phyloP scores from a whole-genome alignment of 2,888 invertebrate genomes.

The Eretmocerus hayati region DNA sequence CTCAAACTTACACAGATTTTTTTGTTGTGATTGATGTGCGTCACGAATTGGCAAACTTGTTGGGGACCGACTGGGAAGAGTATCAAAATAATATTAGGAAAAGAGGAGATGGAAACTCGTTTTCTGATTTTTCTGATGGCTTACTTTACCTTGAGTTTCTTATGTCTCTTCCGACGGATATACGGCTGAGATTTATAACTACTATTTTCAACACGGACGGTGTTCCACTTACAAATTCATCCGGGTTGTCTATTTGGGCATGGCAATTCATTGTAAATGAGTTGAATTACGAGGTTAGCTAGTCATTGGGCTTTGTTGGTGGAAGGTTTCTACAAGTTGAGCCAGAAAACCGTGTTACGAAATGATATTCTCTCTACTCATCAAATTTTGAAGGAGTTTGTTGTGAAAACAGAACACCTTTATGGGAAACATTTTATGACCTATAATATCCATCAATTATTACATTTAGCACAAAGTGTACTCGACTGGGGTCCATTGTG shows the following conservation, averaged over 20 bases:
- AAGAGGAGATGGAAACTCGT: not conserved
- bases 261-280: not conserved
- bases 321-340: too few species aligned
- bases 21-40: not conserved
- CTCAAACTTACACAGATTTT: not conserved
- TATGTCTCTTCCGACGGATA: not conserved
- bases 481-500: too few species aligned
- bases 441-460: too few species aligned
- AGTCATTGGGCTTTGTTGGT: too few species aligned
- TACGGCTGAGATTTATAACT: not conserved
- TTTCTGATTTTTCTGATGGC: not conserved
- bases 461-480: too few species aligned
- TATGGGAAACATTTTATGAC: too few species aligned
- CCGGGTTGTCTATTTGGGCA: slow-evolving; percentile 8
- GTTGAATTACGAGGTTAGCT: not conserved
- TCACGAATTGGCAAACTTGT: not conserved
- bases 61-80: not conserved
- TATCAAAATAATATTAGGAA: not conserved
- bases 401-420: too few species aligned
- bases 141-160: not conserved
- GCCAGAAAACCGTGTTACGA: too few species aligned
- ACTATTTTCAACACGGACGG: not conserved
- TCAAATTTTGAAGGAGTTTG: too few species aligned
- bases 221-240: not conserved
- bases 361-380: too few species aligned